Base-by-base conservation (phyloP, 2,888 invertebrate species). In the Thysanoteuthis rhombus region DNA sequence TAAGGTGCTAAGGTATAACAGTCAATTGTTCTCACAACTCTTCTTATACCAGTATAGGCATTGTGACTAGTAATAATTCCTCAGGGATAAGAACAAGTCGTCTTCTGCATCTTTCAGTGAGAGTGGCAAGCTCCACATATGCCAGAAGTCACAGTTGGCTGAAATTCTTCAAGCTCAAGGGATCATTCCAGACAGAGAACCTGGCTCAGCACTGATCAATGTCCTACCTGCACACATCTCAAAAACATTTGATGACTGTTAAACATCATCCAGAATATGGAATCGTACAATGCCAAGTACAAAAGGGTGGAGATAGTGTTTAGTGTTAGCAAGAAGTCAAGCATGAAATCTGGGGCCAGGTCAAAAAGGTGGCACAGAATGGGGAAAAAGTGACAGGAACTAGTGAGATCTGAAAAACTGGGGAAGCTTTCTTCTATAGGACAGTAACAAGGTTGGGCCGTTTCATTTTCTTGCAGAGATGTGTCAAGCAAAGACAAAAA, bases 141-240 rank as follows among this genome's bases (percentile, higher is more conserved):
- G 42, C 16, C 42, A 42, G 42, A 42, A 42, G 16, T 52, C 92
- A 42, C 94, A 94, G 92, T 93, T 94, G 92, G 93, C 90, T 93
- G 93, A 93, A 52, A 94, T 94, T 75, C 92, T 93, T 93, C 19
- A 93, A 52, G 75, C 75, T 32, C n/a, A 91, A 45, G 94, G 92
- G 93, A 90, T 45, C 25, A 25, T 90, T 22, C 42, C 6, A 42
- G 42, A 6, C 8, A 42, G 42, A 42, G 93, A 93, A 93, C 93
- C 94, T 94, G 94, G 94, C 39, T 93, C 94, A 93, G 93, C 94
- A 42, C 90, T 94, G 1, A 94, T 94, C 90, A 94, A 47, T 47
- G 39, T 94, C 38, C 25, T 93, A 90, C 89, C 92, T 52, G 94
- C 94, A 93, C 90, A 52, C 39, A 92, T 39, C 32, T 90, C 94